Conservation (phyloP, 2,113 vertebrate species). For the Ammospiza caudacuta region DNA sequence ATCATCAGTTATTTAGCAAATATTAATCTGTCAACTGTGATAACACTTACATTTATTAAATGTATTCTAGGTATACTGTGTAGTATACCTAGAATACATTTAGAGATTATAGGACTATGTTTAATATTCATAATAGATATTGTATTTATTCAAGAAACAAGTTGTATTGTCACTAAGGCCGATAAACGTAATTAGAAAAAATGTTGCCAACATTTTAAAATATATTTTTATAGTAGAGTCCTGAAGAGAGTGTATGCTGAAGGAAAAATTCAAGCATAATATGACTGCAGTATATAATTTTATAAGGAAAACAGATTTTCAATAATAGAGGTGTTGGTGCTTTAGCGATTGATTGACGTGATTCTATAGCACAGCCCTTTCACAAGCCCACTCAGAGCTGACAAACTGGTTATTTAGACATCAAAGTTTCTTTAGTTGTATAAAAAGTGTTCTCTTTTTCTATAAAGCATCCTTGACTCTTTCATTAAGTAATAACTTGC, state of each 20-base stretch:
- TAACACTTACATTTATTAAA: not conserved
- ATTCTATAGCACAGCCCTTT: not conserved
- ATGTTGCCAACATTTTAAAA: not conserved
- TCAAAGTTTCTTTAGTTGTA: not conserved
- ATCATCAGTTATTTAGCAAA: not conserved
- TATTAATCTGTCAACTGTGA: not conserved
- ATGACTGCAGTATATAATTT: not conserved
- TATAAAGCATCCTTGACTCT: not conserved
- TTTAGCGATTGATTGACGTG: not conserved
- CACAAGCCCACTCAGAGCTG: not conserved
- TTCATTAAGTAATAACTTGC: not conserved
- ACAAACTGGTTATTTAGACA: not conserved
- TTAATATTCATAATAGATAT: not conserved
- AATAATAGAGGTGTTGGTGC: fast-evolving
- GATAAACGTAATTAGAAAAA: not conserved
- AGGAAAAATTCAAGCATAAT: not conserved
- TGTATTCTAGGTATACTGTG: not conserved
- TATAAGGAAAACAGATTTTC: not conserved
- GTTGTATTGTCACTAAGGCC: not conserved
- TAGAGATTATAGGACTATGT: not conserved
- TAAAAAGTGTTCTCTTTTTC: not conserved
- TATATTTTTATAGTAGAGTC: not conserved
- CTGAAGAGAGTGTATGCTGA: not conserved
- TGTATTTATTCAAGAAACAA: not conserved
- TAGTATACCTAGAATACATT: not conserved